Conservation (phyloP, 2,888 invertebrate species). For the Erebia ligea region DNA sequence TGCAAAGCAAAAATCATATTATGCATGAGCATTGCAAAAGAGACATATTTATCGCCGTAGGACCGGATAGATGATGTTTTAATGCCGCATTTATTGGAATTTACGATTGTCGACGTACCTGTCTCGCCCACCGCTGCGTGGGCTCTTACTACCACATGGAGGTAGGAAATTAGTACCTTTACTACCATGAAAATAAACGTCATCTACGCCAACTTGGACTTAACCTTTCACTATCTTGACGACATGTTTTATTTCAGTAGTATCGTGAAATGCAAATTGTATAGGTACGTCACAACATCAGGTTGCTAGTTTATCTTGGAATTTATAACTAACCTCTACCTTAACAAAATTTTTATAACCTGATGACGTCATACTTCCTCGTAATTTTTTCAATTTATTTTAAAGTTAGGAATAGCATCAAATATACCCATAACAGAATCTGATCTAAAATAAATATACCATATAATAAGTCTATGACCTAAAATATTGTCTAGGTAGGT, state of each 20-base stretch:
- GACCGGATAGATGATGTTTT: conserved; percentile 55
- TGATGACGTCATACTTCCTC: background rate
- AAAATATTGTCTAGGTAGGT: no score
- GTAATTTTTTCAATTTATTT: background rate
- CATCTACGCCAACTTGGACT: conserved; percentile 22
- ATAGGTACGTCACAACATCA: background rate
- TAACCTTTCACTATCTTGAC: conserved; percentile 13
- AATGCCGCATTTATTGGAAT: conserved; percentile 66
- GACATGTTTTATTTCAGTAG: conserved; percentile 13
- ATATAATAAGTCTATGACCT: no score
- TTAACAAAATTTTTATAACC: background rate
- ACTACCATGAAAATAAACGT: conserved; percentile 35
- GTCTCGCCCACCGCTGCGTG: conserved; percentile 62
- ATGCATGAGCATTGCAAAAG: conserved; percentile 51
- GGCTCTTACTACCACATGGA: conserved; percentile 33
- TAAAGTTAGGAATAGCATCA: no score
- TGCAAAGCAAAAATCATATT: conserved; percentile 48
- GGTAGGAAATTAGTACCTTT: no score
- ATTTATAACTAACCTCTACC: background rate
- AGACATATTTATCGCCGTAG: conserved; percentile 55
- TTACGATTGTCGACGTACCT: conserved; percentile 58
- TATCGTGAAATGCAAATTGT: conserved; percentile 7
- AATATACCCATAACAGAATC: no score
- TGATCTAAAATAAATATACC: no score
- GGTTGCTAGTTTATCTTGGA: background rate